Evolutionary conservation across 2,113 vertebrate genomes (phyloP).

Genomic region (Burhinus oedicnemus): DNA sequence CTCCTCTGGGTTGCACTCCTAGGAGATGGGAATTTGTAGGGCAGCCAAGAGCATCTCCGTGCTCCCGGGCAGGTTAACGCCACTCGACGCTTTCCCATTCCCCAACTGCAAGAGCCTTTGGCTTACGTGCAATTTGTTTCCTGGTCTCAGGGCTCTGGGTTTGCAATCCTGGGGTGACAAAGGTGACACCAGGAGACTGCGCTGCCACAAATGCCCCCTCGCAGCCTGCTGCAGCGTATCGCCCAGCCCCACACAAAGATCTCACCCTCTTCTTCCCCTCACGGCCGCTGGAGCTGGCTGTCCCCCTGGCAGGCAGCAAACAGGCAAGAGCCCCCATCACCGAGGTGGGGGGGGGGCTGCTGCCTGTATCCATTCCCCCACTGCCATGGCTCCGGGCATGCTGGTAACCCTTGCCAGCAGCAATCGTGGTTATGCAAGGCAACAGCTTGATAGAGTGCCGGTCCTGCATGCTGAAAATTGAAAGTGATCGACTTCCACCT

Average conservation of each 20-base stretch:
- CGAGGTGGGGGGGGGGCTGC: neutral
- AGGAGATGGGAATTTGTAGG: neutral
- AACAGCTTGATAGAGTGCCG: slow-evolving; percentile 44
- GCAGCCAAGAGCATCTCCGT: neutral
- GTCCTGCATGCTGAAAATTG: slow-evolving; percentile 62
- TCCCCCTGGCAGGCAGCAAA: neutral
- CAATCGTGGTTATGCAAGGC: slow-evolving; percentile 37
- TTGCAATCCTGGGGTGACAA: neutral
- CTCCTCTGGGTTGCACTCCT: accelerated
- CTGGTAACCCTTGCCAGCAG: neutral
- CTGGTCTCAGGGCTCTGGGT: accelerated
- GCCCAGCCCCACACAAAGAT: neutral
- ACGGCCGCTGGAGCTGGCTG: accelerated
- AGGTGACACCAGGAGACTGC: no score
- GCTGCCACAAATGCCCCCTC: neutral
- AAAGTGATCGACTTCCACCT: slow-evolving; percentile 70
- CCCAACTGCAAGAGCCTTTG: neutral
- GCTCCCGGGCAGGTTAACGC: neutral
- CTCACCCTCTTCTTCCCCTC: neutral
- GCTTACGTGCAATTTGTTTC: accelerated
- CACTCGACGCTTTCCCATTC: accelerated
- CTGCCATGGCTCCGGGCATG: neutral
- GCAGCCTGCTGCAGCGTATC: neutral
- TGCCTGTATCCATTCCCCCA: neutral
- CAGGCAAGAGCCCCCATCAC: accelerated